These are phyloP conservation scores for Autographa pulchrina DNA, from an alignment of 2,888 invertebrate genomes.

Conservation along the genomic window DNA sequence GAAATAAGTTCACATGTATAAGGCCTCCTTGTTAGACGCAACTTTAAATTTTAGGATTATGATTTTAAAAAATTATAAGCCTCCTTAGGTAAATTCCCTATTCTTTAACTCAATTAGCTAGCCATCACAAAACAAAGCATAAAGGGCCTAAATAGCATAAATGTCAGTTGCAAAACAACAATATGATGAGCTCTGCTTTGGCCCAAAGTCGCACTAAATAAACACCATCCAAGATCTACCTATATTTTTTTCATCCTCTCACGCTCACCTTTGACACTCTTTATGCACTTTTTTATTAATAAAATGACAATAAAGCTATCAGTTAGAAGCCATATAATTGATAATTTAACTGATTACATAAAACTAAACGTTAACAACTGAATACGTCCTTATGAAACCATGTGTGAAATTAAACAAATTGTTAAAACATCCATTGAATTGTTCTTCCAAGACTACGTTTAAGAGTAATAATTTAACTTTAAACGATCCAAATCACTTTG, in stretches of 20 bases:
- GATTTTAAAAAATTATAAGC: no score
- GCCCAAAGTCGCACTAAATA: no score
- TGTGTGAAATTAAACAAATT: slow-evolving; percentile 23
- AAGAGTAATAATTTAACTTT: slow-evolving; percentile 10
- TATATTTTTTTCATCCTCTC: background rate
- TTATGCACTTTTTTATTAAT: background rate
- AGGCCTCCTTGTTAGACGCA: no score
- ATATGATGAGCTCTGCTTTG: no score
- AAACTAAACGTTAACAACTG: background rate
- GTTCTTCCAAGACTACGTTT: slow-evolving; percentile 31
- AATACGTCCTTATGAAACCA: background rate
- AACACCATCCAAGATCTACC: no score
- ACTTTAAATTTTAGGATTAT: no score
- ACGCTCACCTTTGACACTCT: background rate
- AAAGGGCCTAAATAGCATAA: no score
- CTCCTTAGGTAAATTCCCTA: no score
- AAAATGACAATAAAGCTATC: background rate
- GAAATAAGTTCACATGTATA: no score
- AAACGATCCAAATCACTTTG: slow-evolving; percentile 18
- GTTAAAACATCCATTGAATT: slow-evolving; percentile 8
- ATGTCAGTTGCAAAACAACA: no score
- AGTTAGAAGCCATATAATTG: background rate
- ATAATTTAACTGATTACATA: background rate
- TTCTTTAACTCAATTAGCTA: no score
- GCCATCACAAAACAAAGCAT: no score